Evolutionary conservation across 2,888 invertebrate species (phyloP), one percentile per base, ranked within the genome.

Genomic region (Antheraea yamamai): DNA sequence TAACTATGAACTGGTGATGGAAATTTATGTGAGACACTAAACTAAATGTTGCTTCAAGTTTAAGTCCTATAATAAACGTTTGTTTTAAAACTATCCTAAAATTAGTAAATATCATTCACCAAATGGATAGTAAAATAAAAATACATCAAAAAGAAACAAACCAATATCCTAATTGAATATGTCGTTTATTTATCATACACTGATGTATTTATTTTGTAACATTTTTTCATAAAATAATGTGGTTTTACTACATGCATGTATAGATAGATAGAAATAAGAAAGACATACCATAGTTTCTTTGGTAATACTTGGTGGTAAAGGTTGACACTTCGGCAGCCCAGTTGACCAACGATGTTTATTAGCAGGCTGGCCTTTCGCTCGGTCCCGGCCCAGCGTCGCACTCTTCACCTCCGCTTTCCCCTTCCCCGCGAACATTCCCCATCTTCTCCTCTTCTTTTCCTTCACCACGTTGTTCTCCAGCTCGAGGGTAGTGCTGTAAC

Each of bases 211-310:
- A 47, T 47, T 10, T 47, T 47, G 47, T 47, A 47, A 47, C 12
- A 10, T 47, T 47, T 47, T 47, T 47, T 47, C 47, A 47, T 47
- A 47, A 47, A 47, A 47, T 0, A 10, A 47, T 47, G 47, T 12
- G 47, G 47, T 47, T 47, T 47, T 47, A 47, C 12, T 47, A 47
- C 10, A 12, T 47, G 10, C 12, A 6, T 16, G 30, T 30, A 66
- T 26, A 66, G 26, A 16, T 66, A 1, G 26, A 55, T 39, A 26
- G 18, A 20, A 73, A 73, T 26, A 16, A 64, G 8, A 35, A 3
- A 73, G 7, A 89, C 95, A 93, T 84, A 97, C 97, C 97, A 97
- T 96, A 79, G 97, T 97, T 91, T 97, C 97, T 93, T 97, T 97
- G 84, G 97, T 97, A 84, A 97, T 97, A 73, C 96, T 96, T 0